phyloP scores from a whole-genome alignment of 2,797 vertebrate genomes.

The Chaenodraco wilsoni region DNA sequence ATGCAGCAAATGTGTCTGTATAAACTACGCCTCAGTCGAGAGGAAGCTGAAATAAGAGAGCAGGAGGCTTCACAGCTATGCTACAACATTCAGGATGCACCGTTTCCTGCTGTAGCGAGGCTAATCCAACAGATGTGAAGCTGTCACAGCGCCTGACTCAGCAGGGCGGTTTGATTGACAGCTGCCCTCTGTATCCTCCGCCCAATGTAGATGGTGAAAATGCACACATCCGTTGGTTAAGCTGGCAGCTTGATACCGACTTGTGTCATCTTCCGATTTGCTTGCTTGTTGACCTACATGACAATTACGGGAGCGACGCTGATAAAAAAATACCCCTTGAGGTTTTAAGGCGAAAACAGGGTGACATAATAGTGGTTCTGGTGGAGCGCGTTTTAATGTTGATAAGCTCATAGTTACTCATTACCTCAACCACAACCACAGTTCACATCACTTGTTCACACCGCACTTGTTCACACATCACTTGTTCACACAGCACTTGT shows the following conservation, averaged over 20 bases:
- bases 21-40: conserved; percentile 17
- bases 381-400: conserved; percentile 17
- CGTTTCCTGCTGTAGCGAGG: conserved; percentile 52
- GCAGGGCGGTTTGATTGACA: conserved; percentile 71
- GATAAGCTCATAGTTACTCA: conserved; percentile 40
- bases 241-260: conserved; percentile 7
- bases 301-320: conserved; percentile 19
- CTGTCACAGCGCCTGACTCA: conserved; percentile 78
- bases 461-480: conserved; percentile 31
- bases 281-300: conserved; percentile 34
- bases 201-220: conserved; percentile 42
- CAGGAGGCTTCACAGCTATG: conserved; percentile 25
- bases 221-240: conserved; percentile 65
- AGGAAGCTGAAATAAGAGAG: conserved; percentile 34
- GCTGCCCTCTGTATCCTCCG: conserved; percentile 55
- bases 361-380: conserved; percentile 22
- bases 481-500: conserved; percentile 30
- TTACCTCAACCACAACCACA: conserved; percentile 46
- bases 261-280: conserved; percentile 22
- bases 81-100: conserved; percentile 37
- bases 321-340: conserved; percentile 19
- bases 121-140: conserved; percentile 50
- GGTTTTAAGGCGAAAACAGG: conserved; percentile 19
- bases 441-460: conserved; percentile 38
- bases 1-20: conserved; percentile 44